Evolutionary conservation across 1,140 invertebrate genomes (phyloP).

Genomic region (Augochlora pura): DNA sequence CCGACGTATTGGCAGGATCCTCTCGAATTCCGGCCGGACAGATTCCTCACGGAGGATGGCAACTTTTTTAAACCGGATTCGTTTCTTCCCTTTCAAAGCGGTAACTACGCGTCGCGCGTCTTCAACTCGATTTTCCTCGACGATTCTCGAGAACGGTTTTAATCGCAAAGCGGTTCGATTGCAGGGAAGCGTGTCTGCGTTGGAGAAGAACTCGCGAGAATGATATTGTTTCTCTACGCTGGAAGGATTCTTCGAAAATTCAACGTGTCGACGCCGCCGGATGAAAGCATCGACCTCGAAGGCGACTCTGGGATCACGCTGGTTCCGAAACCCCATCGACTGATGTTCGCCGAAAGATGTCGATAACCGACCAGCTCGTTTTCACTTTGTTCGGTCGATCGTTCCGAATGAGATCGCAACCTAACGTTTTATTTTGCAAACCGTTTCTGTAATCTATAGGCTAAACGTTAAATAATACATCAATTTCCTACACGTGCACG

Average conservation of each 20-base stretch:
- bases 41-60: constrained; percentile 87
- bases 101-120: constrained; percentile 71
- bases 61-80: constrained; percentile 83
- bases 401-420: too few species aligned
- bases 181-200: constrained; percentile 92
- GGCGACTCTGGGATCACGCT: constrained; percentile 88
- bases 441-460: background rate
- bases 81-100: constrained; percentile 92
- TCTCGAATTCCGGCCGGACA: constrained; percentile 85
- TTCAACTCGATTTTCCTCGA: constrained; percentile 19
- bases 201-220: constrained; percentile 91
- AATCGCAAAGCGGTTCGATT: constrained; percentile 50
- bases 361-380: background rate
- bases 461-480: too few species aligned
- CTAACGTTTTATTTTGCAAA: background rate
- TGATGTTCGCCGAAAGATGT: constrained; percentile 75
- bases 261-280: constrained; percentile 74
- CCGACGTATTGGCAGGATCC: constrained; percentile 86
- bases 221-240: constrained; percentile 86
- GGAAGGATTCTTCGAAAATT: constrained; percentile 85
- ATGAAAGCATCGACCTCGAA: constrained; percentile 78
- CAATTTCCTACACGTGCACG: too few species aligned
- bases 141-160: too few species aligned
- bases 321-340: constrained; percentile 82
- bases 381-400: background rate